Evolutionary conservation across 2,797 vertebrate species (phyloP), one percentile per base, ranked within the genome.

Genomic region (Onychomys arenicola): DNA sequence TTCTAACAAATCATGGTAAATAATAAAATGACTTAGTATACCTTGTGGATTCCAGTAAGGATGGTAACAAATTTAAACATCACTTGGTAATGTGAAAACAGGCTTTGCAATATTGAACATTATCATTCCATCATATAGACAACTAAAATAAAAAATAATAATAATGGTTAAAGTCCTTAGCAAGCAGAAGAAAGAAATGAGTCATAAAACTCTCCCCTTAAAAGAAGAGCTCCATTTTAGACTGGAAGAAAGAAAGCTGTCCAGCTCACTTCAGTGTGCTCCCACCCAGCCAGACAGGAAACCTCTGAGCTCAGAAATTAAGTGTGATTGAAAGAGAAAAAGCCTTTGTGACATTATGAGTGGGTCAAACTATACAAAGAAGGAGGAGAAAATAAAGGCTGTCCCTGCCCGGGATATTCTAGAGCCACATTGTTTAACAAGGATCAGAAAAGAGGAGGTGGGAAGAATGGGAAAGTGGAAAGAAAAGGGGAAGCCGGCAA

Each of bases 71-170:
- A 65, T 96, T 91, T 40, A 92, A 80, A 87, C 14, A 75, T 40
- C n/a, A 63, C 59, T 43, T 89, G 34, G 25, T 40, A 78, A 81
- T 29, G 32, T 17, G 32, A 27, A 88, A 80, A 57, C 73, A 65
- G 23, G 46, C 69, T 69, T 55, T 65, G 34, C 10, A 82, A n/a
- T 91, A 5, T 86, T 80, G 29, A 5, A 34, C 59, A n/a, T 6
- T 49, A 89, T 27, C 14, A 89, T 90, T 91, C 84, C 81, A 63
- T 85, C 83, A 77, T 32, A 46, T 34, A 90, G n/a, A 93, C 86
- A 89, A 80, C 17, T 84, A 61, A 94, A 94, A 25, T 65, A 46
- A 67, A 25, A 84, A 37, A 65, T 59, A 77, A 29, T 5, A 40
- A 21, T 63, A 46, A 25, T 46, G 86, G 95, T 91, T 40, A n/a